Base-by-base conservation (phyloP, 2,888 invertebrate species). In the Cheilosia urbana region DNA sequence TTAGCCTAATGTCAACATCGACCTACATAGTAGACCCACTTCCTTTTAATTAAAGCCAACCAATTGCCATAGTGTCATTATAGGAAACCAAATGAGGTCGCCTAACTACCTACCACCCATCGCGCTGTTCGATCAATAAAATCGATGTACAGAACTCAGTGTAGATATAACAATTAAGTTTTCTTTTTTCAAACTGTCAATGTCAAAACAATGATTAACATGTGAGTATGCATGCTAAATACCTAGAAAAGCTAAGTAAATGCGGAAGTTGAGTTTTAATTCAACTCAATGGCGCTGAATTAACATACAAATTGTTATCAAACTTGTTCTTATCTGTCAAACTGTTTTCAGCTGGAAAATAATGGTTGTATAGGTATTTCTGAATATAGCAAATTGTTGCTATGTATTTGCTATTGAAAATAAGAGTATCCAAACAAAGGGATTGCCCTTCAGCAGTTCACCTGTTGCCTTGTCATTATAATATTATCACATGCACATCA, bases 391-490 rank as follows among this genome's bases (percentile, higher is more conserved):
- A 27, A 27, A 6, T 27, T 30, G 30, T 30, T 30, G 0, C 30
- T 30, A n/a, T n/a, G n/a, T n/a, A 7, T 27, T 27, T 27, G 6
- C 6, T 11, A 55, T 62, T 65, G 42, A 66, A 21, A 42, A 57
- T n/a, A 27, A 24, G 68, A 42, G 63, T 55, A 66, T 60, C 37
- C 47, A 71, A 62, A 73, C 27, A 66, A 68, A 55, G 69, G 42
- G 49, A 65, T 34, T 68, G 66, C 55, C 49, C 17, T 42, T 30
- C 45, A 57, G 19, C 57, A 78, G 17, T 79, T 80, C 80, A 84
- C 80, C 80, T 84, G 84, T 84, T 84, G 84, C 69, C 69, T 60
- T 80, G 75, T 45, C 63, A 49, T 49, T 45, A 60, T 83, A 21
- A 2, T 83, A 9, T 9, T 80, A 69, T 76, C n/a, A 15, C 15